These are phyloP conservation scores for Drosophila lutescens DNA, from an alignment of 2,888 invertebrate species.

Conservation along the genomic window DNA sequence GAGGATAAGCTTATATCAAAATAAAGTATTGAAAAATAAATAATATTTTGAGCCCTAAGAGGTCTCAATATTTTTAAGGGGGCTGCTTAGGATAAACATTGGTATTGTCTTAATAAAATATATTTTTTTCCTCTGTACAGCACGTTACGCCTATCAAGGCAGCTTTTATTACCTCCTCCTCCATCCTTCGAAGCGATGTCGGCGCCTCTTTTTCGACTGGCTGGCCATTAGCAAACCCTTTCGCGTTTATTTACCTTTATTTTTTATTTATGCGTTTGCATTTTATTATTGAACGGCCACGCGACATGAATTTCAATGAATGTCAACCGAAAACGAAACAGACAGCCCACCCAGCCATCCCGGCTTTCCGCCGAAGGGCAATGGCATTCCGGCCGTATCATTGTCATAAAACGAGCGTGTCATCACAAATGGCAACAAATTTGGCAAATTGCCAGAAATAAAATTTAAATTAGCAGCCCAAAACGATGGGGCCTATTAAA, in stretches of 20 bases:
- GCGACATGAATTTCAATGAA: conserved; percentile 79
- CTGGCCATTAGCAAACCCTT: conserved; percentile 75
- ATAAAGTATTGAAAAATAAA: too few species aligned
- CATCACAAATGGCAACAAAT: conserved; percentile 81
- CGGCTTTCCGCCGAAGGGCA: conserved; percentile 26
- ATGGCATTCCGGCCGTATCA: conserved; percentile 59
- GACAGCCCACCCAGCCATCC: conserved; percentile 2
- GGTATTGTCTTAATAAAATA: too few species aligned
- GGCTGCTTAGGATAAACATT: too few species aligned
- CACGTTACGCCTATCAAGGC: conserved; percentile 69
- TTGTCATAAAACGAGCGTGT: conserved; percentile 75
- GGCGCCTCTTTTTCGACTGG: conserved; percentile 20
- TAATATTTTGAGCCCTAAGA: too few species aligned
- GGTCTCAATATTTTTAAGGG: too few species aligned
- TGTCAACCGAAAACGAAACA: conserved; percentile 57
- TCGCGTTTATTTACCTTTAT: conserved; percentile 80
- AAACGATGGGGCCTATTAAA: conserved; percentile 41
- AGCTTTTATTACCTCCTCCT: conserved; percentile 52
- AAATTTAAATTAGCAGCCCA: conserved; percentile 76
- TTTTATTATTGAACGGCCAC: conserved; percentile 78
- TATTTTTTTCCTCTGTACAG: conserved; percentile 4
- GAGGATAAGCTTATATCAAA: too few species aligned
- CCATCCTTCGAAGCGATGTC: conserved; percentile 25
- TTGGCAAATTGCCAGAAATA: conserved; percentile 79
- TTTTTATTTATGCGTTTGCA: conserved; percentile 78